phyloP scores from a whole-genome alignment of 2,888 invertebrate species.

The Electrophaes corylata region DNA sequence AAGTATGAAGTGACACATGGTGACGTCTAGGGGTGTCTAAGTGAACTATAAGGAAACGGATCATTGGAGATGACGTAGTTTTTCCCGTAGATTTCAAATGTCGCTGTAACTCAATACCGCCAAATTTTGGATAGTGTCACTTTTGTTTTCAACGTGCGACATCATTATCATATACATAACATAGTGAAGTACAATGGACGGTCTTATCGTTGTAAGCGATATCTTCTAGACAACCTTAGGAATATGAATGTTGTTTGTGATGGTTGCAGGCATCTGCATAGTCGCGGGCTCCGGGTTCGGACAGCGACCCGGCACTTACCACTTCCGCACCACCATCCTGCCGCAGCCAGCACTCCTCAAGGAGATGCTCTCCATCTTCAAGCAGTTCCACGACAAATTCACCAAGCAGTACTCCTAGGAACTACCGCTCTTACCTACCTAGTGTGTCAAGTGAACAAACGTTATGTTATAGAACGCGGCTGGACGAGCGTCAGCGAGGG shows the following conservation, averaged over 20 bases:
- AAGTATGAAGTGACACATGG: too few relatives aligned
- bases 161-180: too few relatives aligned
- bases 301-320: constrained; percentile 95
- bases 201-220: too few relatives aligned
- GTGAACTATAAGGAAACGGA: too few relatives aligned
- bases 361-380: constrained; percentile 92
- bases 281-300: constrained; percentile 98
- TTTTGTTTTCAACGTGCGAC: too few relatives aligned
- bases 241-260: neutral
- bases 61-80: too few relatives aligned
- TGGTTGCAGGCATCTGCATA: constrained; percentile 92
- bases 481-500: neutral
- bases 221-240: too few relatives aligned
- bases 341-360: constrained; percentile 93
- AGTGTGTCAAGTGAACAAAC: neutral
- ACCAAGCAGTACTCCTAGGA: constrained; percentile 55
- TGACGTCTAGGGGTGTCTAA: too few relatives aligned
- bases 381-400: constrained; percentile 93
- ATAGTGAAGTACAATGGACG: too few relatives aligned
- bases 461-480: neutral
- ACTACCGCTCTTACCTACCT: neutral
- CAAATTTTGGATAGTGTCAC: too few relatives aligned
- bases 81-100: too few relatives aligned
- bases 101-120: too few relatives aligned
- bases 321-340: constrained; percentile 97